phyloP scores from a whole-genome alignment of 2,888 invertebrate genomes.

The Ypsolopha sequella region DNA sequence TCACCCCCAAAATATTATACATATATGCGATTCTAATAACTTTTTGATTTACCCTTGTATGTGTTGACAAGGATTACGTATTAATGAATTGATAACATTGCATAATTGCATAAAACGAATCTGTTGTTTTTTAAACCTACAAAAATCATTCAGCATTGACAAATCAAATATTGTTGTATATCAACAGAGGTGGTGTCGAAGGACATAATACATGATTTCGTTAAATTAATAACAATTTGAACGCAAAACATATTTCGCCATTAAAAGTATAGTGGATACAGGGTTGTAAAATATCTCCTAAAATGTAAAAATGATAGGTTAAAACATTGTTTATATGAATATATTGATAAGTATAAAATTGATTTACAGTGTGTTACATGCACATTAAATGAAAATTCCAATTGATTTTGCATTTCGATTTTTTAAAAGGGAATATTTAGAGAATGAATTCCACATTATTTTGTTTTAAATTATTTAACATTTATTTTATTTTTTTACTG shows the following conservation, averaged over 20 bases:
- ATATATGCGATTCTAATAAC: too few species aligned
- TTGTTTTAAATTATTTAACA: neutral
- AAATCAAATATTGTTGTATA: neutral
- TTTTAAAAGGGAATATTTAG: conserved; percentile 26
- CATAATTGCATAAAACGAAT: too few species aligned
- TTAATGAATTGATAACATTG: too few species aligned
- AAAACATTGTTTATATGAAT: conserved; percentile 62
- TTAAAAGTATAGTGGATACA: conserved; percentile 59
- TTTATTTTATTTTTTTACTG: conserved; percentile 27
- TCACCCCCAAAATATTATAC: too few species aligned
- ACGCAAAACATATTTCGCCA: conserved; percentile 40
- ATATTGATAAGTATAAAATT: conserved; percentile 51
- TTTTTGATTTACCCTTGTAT: too few species aligned
- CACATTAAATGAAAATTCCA: conserved; percentile 50
- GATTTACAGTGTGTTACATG: conserved; percentile 44
- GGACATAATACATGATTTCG: neutral
- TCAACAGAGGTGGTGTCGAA: neutral
- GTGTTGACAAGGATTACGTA: too few species aligned
- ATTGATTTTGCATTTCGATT: conserved; percentile 43
- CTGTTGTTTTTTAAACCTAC: too few species aligned
- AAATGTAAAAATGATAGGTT: conserved; percentile 57
- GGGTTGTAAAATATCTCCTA: conserved; percentile 70
- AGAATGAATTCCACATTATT: neutral
- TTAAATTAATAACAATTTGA: neutral
- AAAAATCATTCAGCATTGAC: neutral